phyloP scores from a whole-genome alignment of 2,888 invertebrate species.

The Drosophila neotestacea region DNA sequence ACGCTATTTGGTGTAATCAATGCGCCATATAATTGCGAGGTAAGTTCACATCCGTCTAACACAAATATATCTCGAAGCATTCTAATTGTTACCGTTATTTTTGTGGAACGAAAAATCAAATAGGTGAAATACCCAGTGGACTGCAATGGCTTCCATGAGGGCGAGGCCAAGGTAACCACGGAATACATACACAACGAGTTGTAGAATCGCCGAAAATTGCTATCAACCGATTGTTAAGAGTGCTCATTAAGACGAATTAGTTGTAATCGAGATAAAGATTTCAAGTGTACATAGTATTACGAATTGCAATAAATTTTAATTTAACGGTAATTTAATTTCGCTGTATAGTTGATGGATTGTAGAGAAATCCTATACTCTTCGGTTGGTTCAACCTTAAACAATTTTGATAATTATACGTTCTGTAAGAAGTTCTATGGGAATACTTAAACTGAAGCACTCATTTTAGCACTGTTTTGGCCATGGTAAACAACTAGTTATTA shows the following conservation, averaged over 20 bases:
- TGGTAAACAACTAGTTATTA: too few species aligned
- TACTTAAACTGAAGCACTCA: too few species aligned
- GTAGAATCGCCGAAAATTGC: constrained; percentile 83
- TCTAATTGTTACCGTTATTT: constrained; percentile 36
- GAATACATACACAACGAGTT: constrained; percentile 93
- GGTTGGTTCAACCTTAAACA: too few species aligned
- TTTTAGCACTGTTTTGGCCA: too few species aligned
- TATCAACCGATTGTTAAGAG: constrained; percentile 38
- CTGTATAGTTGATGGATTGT: not conserved
- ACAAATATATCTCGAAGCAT: not conserved
- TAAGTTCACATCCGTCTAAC: constrained; percentile 84
- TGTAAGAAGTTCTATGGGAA: too few species aligned
- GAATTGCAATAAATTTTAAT: constrained; percentile 71
- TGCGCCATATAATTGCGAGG: constrained; percentile 90
- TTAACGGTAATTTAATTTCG: constrained; percentile 39
- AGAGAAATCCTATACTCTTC: too few species aligned
- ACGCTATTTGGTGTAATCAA: constrained; percentile 91
- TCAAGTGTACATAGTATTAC: constrained; percentile 75
- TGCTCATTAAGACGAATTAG: constrained; percentile 65
- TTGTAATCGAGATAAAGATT: constrained; percentile 64
- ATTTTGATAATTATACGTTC: too few species aligned
- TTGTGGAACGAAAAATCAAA: not conserved
- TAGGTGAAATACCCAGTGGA: constrained; percentile 87
- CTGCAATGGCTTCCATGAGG: constrained; percentile 92
- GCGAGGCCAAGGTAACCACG: constrained; percentile 92